Base-by-base conservation (phyloP, 2,888 invertebrate species). In the Sympetrum striolatum region DNA sequence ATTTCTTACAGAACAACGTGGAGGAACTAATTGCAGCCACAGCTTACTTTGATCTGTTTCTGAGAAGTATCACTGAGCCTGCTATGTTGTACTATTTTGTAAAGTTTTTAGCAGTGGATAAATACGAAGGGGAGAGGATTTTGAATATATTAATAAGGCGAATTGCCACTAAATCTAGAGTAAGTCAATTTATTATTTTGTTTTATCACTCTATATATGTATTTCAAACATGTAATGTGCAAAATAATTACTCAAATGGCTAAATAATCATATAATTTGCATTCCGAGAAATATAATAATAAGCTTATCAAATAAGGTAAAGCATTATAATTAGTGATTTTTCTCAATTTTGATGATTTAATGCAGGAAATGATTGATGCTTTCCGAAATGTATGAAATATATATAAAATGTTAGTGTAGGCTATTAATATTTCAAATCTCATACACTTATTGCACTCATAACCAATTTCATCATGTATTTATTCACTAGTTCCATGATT, bases 21-120 rank as follows among this genome's bases (percentile, higher is more conserved):
- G 96, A 97, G 92, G 98, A 99, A 94, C 96, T 98, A 93, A 96
- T 98, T 91, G 97, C 98, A 90, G 98, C 98, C 15, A 98, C 98
- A 93, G 98, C 98, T 12, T 99, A 99, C 94, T 95, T 99, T 91
- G 98, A 99, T 94, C 95, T 99, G 92, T 96, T 98, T 92, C 94
- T 99, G 91, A 96, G 99, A 86, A 97, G 98, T 90, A 97, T 98
- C 22, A 97, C 98, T 0, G 97, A 98, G 92, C 96, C 98, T 0
- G 97, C 98, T 0, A 94, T 99, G 90, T 94, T 99, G 92, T 95
- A 96, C 92, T 96, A 97, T 0, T 96, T 98, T 92, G 95, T 99
- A 44, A 96, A 96, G 93, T 98, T 99, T 94, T 95, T 99, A 81
- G 94, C 98, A 92, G 96, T 96, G 93, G 96, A 96, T 92, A 96